Evolutionary conservation across 2,888 invertebrate species (phyloP).

Genomic region (Encarsia formosa): DNA sequence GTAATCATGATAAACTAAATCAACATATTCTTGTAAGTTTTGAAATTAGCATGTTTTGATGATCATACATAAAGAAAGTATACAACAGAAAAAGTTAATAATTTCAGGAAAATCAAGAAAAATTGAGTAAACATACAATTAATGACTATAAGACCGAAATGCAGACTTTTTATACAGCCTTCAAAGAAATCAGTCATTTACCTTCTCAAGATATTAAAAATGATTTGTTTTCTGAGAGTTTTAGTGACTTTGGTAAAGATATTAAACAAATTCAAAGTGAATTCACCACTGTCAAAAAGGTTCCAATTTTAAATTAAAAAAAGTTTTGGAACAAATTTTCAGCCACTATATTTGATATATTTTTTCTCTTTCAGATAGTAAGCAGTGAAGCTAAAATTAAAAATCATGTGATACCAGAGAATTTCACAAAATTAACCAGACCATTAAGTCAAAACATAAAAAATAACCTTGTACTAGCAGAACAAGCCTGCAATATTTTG

Average conservation of each 20-base stretch:
- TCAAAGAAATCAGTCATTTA: slow-evolving; percentile 27
- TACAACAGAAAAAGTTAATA: too few species aligned
- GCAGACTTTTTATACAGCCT: slow-evolving; percentile 33
- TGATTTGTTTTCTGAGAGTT: neutral
- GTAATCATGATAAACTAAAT: slow-evolving; percentile 19
- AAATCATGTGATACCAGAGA: too few species aligned
- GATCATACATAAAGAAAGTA: too few species aligned
- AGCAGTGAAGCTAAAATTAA: too few species aligned
- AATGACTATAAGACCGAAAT: slow-evolving; percentile 14
- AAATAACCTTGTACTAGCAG: too few species aligned
- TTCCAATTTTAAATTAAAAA: slow-evolving; percentile 13
- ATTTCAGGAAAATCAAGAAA: slow-evolving; percentile 25
- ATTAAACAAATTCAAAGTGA: slow-evolving; percentile 30
- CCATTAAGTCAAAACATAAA: too few species aligned
- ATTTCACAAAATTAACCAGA: too few species aligned
- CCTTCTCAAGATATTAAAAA: slow-evolving; percentile 3
- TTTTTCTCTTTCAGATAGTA: too few species aligned
- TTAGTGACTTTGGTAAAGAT: slow-evolving; percentile 27
- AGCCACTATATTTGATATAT: too few species aligned
- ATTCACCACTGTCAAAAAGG: slow-evolving; percentile 35
- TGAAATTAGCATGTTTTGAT: slow-evolving; percentile 27
- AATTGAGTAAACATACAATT: neutral
- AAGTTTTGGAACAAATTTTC: too few species aligned
- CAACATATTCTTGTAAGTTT: too few species aligned
- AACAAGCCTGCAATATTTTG: too few species aligned